Base-by-base conservation (phyloP, 2,113 vertebrate genomes). In the Rhinichthys klamathensis region DNA sequence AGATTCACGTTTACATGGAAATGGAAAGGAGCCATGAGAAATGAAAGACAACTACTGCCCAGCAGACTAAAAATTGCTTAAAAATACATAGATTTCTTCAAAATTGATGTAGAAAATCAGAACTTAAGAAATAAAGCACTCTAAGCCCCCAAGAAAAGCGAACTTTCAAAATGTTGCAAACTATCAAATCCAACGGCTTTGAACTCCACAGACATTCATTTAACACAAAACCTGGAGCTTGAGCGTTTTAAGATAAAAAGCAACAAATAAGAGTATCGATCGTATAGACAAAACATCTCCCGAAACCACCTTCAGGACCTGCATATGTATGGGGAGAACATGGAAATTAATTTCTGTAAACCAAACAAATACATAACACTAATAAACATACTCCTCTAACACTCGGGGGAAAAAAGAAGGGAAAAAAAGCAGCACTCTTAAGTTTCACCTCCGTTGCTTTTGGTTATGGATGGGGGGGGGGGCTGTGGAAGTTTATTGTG, bases 401-500 rank as follows among this genome's bases (percentile, higher is more conserved):
- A n/a, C n/a, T n/a, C n/a, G n/a, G 25, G 4, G 54, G 2, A n/a
- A 15, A 56, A 38, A 35, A 13, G 18, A 56, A 30, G 4, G n/a
- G 1, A 12, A 18, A 8, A 21, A 56, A 41, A 51, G 23, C 67
- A 25, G 65, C 77, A 61, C 21, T 67, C 44, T 69, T 49, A 74
- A 46, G 32, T 51, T 23, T 18, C 54, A 7, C 32, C 32, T 72
- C 67, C 49, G 18, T 70, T 23, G 63, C 13, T 44, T 85, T 85
- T 49, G 7, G 35, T n/a, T 60, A 72, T 41, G 41, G 41, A 2
- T 9, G 2, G 41, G 3, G 3, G 49, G 9, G 49, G 18, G 16
- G 46, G 9, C 8, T 74, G 65, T 49, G 69, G 25, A 73, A 27
- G 77, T 77, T 46, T 81, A 67, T 82, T 32, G 79, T 82, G 46